A percentile compares a stretch with the other conserved stretches of the same genome.
phyloP scores from a whole-genome alignment of 2,888 invertebrate genomes.

The Atethmia centrago region DNA sequence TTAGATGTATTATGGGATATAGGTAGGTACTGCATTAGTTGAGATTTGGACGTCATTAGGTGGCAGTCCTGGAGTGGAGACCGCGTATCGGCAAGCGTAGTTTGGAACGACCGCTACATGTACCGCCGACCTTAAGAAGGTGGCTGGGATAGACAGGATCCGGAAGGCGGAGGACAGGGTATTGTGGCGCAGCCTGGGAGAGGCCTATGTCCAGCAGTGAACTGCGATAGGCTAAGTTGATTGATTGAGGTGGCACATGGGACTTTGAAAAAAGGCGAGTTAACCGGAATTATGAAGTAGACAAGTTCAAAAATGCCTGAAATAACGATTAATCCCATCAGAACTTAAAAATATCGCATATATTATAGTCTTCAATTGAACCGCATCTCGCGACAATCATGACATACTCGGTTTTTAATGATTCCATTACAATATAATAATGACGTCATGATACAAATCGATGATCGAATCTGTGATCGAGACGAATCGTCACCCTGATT shows the following conservation, averaged over 20 bases:
- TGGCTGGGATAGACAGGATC: too few species aligned
- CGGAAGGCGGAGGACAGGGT: too few species aligned
- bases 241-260: too few species aligned
- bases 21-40: not conserved
- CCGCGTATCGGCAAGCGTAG: too few species aligned
- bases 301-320: slow-evolving; percentile 25
- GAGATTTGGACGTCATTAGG: not conserved
- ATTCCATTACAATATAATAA: slow-evolving; percentile 36
- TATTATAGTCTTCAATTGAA: not conserved
- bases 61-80: too few species aligned
- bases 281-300: not conserved
- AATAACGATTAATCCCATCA: not conserved
- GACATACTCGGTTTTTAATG: slow-evolving; percentile 18
- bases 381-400: slow-evolving; percentile 28
- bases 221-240: too few species aligned
- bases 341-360: slow-evolving; percentile 13
- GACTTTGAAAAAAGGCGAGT: slow-evolving; percentile 10
- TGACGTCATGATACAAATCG: slow-evolving; percentile 54
- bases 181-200: too few species aligned
- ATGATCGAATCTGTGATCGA: slow-evolving; percentile 56
- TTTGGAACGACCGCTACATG: too few species aligned
- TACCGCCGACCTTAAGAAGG: too few species aligned
- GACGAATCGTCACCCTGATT: slow-evolving; percentile 63
- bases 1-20: not conserved
- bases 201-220: too few species aligned